Percentiles rank a stretch among this genome's conserved stretches.
Conservation (phyloP, 2,888 invertebrate genomes). For the Cylloceria caligata region DNA sequence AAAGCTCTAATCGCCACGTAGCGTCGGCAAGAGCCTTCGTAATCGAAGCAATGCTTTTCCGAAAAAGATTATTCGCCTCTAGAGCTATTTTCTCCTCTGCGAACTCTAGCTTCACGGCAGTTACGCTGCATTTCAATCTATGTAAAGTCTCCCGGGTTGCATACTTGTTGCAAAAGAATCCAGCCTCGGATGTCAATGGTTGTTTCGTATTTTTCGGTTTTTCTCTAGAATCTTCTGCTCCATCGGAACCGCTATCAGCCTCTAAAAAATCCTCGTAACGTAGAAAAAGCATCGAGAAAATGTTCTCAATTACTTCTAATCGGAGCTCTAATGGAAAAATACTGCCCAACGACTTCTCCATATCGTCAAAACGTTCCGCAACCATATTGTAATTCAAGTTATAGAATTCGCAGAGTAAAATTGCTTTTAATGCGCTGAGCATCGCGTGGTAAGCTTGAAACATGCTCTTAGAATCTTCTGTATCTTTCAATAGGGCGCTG, state of each 20-base stretch:
- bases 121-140: slow-evolving; percentile 86
- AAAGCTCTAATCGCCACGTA: slow-evolving; percentile 90
- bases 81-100: slow-evolving; percentile 75
- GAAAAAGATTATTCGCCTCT: slow-evolving; percentile 74
- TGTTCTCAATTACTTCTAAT: slow-evolving; percentile 89
- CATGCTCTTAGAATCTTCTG: slow-evolving; percentile 65
- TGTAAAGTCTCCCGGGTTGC: slow-evolving; percentile 87
- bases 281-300: slow-evolving; percentile 90
- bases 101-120: slow-evolving; percentile 83
- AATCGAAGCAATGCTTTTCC: slow-evolving; percentile 76
- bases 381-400: slow-evolving; percentile 65
- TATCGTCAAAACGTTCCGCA: slow-evolving; percentile 70
- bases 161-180: slow-evolving; percentile 87
- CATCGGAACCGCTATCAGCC: slow-evolving; percentile 80
- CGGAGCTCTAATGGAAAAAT: slow-evolving; percentile 74
- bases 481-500: slow-evolving; percentile 71
- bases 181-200: slow-evolving; percentile 80
- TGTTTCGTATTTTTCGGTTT: slow-evolving; percentile 80
- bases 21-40: slow-evolving; percentile 88
- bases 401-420: slow-evolving; percentile 74
- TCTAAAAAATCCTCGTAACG: slow-evolving; percentile 88
- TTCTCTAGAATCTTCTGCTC: slow-evolving; percentile 85
- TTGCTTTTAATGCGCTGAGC: slow-evolving; percentile 76
- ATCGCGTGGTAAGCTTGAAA: slow-evolving; percentile 77
- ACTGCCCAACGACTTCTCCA: slow-evolving; percentile 72